Conservation (phyloP, 2,797 vertebrate species). For the Nothura maculosa region DNA sequence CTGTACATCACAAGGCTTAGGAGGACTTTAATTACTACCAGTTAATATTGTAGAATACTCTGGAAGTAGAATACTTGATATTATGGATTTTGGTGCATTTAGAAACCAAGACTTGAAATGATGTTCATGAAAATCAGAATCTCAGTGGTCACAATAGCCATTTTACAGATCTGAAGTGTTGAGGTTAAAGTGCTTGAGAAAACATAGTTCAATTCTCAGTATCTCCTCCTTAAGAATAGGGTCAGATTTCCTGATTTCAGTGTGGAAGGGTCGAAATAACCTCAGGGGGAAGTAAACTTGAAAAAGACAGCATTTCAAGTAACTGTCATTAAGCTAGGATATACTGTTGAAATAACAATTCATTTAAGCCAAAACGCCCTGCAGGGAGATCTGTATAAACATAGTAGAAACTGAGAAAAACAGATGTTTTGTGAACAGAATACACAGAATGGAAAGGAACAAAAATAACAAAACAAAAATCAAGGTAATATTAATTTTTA, state of each 20-base stretch:
- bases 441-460: slow-evolving; percentile 14
- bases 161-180: background rate
- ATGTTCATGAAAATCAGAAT: background rate
- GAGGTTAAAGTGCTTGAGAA: background rate
- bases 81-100: background rate
- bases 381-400: slow-evolving; percentile 44
- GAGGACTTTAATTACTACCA: background rate
- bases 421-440: slow-evolving; percentile 46
- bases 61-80: background rate
- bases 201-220: background rate
- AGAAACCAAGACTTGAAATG: background rate
- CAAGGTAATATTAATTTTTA: background rate
- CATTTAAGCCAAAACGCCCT: slow-evolving; percentile 54
- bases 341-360: slow-evolving; percentile 45
- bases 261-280: slow-evolving; percentile 1
- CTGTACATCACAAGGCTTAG: background rate
- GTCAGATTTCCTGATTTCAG: background rate
- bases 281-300: background rate
- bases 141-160: background rate
- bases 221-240: background rate
- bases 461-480: background rate
- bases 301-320: slow-evolving; percentile 44
- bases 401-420: slow-evolving; percentile 23
- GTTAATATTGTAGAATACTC: background rate
- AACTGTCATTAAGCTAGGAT: slow-evolving; percentile 32